Evolutionary conservation across 2,797 vertebrate species (phyloP).

Genomic region (Tenualosa ilisha): DNA sequence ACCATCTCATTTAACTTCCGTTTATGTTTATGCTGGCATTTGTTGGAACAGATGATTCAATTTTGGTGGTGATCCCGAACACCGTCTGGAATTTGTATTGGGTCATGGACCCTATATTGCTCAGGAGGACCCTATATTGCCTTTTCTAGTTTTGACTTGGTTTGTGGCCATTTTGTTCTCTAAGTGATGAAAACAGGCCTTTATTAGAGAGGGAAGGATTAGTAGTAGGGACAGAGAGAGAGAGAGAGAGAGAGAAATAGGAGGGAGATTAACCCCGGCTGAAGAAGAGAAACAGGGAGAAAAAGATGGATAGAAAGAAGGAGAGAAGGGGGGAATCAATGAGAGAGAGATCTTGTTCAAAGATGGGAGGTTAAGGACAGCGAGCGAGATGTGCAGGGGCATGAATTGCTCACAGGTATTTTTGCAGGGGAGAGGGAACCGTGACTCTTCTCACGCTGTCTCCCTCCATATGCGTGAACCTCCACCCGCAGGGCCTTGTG

Average conservation of each 20-base stretch:
- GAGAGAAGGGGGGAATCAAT: background rate
- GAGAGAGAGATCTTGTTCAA: background rate
- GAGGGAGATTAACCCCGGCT: background rate
- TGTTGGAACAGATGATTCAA: no score
- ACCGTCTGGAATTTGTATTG: no score
- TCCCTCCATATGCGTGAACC: background rate
- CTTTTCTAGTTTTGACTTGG: no score
- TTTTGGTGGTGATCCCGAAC: no score
- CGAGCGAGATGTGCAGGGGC: background rate
- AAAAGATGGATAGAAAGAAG: background rate
- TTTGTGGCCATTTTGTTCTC: no score
- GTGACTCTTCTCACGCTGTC: background rate
- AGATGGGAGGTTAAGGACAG: background rate
- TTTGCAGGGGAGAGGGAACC: background rate
- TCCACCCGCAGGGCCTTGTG: background rate
- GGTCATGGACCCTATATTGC: no score
- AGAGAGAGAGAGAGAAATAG: background rate
- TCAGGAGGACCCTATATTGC: no score
- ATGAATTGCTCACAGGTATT: slow-evolving; percentile 4
- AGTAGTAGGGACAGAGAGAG: no score
- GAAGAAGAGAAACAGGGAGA: background rate
- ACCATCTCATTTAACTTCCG: no score
- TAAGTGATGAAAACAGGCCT: no score
- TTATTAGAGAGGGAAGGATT: no score
- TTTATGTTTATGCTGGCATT: no score